Conservation (phyloP, 2,113 vertebrate genomes). For the Dasyornis broadbenti region DNA sequence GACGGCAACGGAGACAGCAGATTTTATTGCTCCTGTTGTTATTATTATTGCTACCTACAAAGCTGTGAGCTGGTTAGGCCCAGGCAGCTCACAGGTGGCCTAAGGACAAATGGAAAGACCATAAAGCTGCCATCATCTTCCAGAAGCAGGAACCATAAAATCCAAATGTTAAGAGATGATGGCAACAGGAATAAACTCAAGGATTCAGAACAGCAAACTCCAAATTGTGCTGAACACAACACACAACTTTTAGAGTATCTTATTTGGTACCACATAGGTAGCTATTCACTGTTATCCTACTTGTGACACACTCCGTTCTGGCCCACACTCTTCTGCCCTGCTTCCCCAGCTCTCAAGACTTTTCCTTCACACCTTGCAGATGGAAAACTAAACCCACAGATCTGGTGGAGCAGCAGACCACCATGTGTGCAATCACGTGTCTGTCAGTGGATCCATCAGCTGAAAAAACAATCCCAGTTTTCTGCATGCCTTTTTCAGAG, state of each 20-base stretch:
- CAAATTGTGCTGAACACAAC: neutral
- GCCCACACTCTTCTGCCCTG: neutral
- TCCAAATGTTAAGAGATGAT: neutral
- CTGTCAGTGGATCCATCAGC: neutral
- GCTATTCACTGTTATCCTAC: neutral
- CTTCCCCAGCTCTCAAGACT: neutral
- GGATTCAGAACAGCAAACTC: neutral
- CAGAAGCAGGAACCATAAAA: neutral
- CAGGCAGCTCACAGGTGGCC: neutral
- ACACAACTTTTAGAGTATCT: neutral
- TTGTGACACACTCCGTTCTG: fast-evolving
- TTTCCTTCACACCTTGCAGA: fast-evolving
- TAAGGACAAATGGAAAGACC: neutral
- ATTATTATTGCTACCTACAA: neutral
- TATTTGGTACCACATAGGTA: fast-evolving
- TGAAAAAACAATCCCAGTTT: neutral
- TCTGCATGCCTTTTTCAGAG: neutral
- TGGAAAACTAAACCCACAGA: neutral
- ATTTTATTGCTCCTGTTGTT: neutral
- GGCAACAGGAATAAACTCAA: neutral
- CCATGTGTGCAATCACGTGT: fast-evolving
- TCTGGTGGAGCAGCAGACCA: neutral
- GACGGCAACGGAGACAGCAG: neutral
- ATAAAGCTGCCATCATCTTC: neutral
- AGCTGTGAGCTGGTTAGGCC: neutral